These are phyloP conservation scores for Argynnis bischoffii DNA, from an alignment of 2,888 invertebrate genomes.

Conservation along the genomic window DNA sequence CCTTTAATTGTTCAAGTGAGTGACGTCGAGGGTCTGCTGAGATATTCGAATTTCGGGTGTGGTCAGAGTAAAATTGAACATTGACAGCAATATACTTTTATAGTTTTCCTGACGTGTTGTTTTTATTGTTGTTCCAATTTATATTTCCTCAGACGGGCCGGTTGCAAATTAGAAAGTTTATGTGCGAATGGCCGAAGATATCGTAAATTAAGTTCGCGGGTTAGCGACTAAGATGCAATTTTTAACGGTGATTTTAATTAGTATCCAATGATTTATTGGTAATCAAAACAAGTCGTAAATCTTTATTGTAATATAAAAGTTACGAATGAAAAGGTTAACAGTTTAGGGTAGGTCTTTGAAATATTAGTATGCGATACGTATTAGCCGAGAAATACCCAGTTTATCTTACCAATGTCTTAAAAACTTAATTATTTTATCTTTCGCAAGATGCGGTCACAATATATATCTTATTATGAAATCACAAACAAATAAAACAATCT, in stretches of 20 bases:
- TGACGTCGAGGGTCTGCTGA: slow-evolving; percentile 70
- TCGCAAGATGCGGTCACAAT: no score
- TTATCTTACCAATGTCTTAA: slow-evolving; percentile 29
- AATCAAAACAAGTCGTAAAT: slow-evolving; percentile 65
- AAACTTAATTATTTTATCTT: no score
- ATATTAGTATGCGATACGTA: slow-evolving; percentile 9
- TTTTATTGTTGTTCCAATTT: slow-evolving; percentile 69
- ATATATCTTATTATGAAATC: no score
- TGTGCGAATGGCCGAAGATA: slow-evolving; percentile 68
- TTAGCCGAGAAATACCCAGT: slow-evolving; percentile 6
- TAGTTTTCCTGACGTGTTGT: slow-evolving; percentile 71
- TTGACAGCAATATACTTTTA: slow-evolving; percentile 74
- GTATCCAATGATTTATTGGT: slow-evolving; percentile 71
- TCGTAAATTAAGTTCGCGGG: slow-evolving; percentile 76
- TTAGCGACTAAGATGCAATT: slow-evolving; percentile 61
- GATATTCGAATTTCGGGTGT: slow-evolving; percentile 69
- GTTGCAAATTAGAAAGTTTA: slow-evolving; percentile 79
- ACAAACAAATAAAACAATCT: no score
- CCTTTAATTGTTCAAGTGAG: slow-evolving; percentile 80
- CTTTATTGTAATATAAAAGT: slow-evolving; percentile 48
- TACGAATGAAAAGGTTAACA: slow-evolving; percentile 12
- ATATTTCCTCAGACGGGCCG: slow-evolving; percentile 59
- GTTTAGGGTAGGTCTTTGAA: neutral
- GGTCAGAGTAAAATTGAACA: slow-evolving; percentile 70
- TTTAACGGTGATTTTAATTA: slow-evolving; percentile 75